Evolutionary conservation across 2,888 invertebrate genomes (phyloP), one percentile per base, ranked within the genome.

Genomic region (Ganaspis brasiliensis): DNA sequence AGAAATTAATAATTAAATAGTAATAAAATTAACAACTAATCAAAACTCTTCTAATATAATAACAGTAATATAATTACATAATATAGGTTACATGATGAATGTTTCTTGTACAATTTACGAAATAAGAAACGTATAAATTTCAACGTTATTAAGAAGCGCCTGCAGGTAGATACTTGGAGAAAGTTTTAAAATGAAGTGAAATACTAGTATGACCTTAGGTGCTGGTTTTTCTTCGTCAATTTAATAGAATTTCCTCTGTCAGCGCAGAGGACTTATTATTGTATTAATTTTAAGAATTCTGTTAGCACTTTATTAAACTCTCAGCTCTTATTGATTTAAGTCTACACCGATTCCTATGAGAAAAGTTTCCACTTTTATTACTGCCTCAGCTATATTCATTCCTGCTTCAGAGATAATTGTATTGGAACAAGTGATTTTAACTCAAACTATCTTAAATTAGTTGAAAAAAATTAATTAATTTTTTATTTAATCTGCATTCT

Each of bases 161-260:
- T 14, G n/a, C 26, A 14, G 24, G 24, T 56, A 6, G 24, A 59
- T n/a, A n/a, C 31, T 26, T 59, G 21, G 19, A 5, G 6, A 21
- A 40, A 63, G 63, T 63, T 63, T 40, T 63, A 37, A 24, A 63
- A 63, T 63, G 2, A 63, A 63, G 37, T 37, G 14, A 63, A 37
- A 16, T 40, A 16, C 61, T 35, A 37, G 16, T 19, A 63, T 63
- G 21, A 63, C 63, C 63, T 63, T 40, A 63, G 40, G 40, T 63
- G 63, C 40, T 14, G 63, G 21, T 63, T 67, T 67, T 67, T 67
- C 67, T 67, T 45, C 10, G 26, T 24, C 40, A 67, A 67, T 45
- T 24, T 67, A 45, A 67, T 67, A 40, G 24, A 67, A 67, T 67
- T 67, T 67, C 40, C 45, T 24, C 45, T 67, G 67, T n/a, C 24